Evolutionary conservation across 1,140 invertebrate genomes (phyloP), one percentile per base, ranked within the genome.

Genomic region (Pseudomyrmex flavicornis): DNA sequence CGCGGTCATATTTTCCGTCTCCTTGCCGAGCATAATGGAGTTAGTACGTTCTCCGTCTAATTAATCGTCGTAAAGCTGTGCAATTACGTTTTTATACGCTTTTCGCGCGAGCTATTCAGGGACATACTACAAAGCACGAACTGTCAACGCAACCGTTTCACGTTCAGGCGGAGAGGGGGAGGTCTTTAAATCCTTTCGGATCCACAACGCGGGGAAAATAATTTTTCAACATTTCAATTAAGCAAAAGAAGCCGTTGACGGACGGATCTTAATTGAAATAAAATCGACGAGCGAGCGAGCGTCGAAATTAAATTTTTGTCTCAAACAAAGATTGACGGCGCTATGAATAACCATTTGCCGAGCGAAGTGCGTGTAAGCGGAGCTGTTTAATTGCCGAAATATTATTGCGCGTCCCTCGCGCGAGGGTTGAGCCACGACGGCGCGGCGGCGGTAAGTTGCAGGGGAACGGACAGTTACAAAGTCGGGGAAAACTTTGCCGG

Each of bases 401-500:
- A 80, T 80, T 56, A 87, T 86, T 58, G 70, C 5, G 84, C 63
- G 59, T 86, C 69, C 7, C 56, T 13, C 83, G 50, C 66, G 48
- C 9, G 26, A 44, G 46, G 73, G 35, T 35, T 35, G 15, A 79
- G 13, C 22, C 59, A 10, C 26, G 59, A 44, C 54, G 48, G 62
- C 22, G 26, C 9, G 22, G 35, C 52, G 48, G 26, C 2, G 62
- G 26, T 52, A 62, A 44, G 68, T 26, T 26, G 35, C 35, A 22
- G 46, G 62, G 17, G 73, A 54, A 56, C 26, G 63, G 50, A 82
- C 68, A 62, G 61, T 77, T 69, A 69, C 68, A 48, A 85, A 77
- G 76, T 82, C 68, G 85, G 63, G 54, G 80, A 85, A 88, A 88
- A 88, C 61, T 88, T 88, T 77, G 62, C 26, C 59, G 86, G 68